Conservation (phyloP, 2,888 invertebrate species). For the Idaea aversata region DNA sequence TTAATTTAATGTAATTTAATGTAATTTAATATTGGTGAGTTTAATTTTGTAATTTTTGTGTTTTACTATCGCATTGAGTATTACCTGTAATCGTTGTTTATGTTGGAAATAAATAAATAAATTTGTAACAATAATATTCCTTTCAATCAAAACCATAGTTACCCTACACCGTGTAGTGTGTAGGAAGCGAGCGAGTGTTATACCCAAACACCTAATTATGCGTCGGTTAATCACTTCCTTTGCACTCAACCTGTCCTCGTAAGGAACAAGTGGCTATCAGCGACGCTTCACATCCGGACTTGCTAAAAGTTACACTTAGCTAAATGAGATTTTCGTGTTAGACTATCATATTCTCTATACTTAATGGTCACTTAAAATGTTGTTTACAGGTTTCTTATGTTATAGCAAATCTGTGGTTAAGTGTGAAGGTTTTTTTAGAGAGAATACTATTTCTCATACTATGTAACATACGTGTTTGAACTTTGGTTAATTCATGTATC, state of each 20-base stretch:
- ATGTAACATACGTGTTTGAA: no score
- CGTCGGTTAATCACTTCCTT: constrained; percentile 62
- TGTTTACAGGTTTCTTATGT: not conserved
- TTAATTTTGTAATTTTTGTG: no score
- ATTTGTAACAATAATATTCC: constrained; percentile 2
- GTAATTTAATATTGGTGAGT: no score
- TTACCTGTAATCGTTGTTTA: no score
- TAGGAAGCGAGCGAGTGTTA: constrained; percentile 68
- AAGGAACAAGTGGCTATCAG: constrained; percentile 30
- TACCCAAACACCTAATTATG: constrained; percentile 67
- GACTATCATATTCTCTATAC: constrained; percentile 11
- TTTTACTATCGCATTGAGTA: no score
- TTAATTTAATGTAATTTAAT: no score
- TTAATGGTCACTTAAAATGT: constrained; percentile 23
- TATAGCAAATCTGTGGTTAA: not conserved
- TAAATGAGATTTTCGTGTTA: constrained; percentile 54
- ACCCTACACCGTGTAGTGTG: constrained; percentile 53
- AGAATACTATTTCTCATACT: no score
- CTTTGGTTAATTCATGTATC: no score
- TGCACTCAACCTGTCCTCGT: constrained; percentile 47
- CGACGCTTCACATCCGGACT: constrained; percentile 13
- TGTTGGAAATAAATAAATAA: no score
- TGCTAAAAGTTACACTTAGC: constrained; percentile 30
- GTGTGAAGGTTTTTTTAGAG: not conserved
- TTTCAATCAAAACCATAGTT: constrained; percentile 22